These are phyloP conservation scores for Atherinosoma microstoma DNA, from an alignment of 2,797 vertebrate species.

Conservation along the genomic window DNA sequence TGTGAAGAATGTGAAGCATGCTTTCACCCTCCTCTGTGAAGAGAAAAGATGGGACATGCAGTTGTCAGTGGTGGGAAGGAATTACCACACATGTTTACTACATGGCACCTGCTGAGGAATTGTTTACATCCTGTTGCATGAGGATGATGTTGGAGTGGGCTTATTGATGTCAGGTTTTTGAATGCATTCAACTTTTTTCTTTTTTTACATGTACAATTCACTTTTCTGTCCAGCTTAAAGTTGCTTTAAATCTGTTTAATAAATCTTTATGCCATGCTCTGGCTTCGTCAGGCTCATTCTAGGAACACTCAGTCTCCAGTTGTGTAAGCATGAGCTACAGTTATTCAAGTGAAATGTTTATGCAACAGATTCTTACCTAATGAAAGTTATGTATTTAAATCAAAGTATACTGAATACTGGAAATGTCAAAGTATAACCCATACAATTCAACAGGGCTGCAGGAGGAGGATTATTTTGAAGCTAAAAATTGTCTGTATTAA, in stretches of 20 bases:
- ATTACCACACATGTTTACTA: conserved; percentile 56
- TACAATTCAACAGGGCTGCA: neutral
- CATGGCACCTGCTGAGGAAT: conserved; percentile 22
- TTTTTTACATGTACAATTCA: neutral
- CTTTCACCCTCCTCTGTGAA: conserved; percentile 79
- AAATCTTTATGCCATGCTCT: neutral
- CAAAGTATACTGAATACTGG: too few relatives aligned
- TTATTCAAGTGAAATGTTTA: neutral
- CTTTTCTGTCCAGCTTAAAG: neutral
- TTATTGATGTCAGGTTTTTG: neutral
- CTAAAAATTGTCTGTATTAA: neutral
- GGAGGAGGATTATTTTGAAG: neutral
- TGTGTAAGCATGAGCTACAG: neutral
- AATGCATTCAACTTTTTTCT: neutral
- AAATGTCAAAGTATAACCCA: neutral
- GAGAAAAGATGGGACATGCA: conserved; percentile 51
- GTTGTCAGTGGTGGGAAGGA: conserved; percentile 56
- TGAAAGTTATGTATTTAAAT: neutral
- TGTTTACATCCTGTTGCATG: conserved; percentile 49
- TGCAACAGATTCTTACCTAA: neutral
- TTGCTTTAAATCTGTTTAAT: neutral
- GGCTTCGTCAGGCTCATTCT: neutral
- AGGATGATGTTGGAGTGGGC: neutral
- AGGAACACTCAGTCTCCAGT: neutral
- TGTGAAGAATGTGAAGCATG: conserved; percentile 83